Evolutionary conservation across 2,888 invertebrate species (phyloP).

Genomic region (Cacoxenus indagator): DNA sequence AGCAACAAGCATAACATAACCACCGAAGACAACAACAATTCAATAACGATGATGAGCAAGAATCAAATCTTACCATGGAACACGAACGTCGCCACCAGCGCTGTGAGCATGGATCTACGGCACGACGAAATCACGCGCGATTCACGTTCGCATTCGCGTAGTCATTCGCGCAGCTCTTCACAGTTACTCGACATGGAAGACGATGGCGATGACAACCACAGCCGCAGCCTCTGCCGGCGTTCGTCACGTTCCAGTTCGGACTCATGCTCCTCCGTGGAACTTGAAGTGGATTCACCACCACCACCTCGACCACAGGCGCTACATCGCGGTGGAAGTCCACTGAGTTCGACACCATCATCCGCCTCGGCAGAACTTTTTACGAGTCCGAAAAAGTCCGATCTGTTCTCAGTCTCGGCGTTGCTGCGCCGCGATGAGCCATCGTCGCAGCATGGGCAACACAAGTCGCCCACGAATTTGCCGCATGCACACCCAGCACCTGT

Average conservation of each 20-base stretch:
- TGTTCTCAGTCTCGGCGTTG: constrained; percentile 87
- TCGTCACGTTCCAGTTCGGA: constrained; percentile 56
- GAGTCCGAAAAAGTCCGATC: constrained; percentile 79
- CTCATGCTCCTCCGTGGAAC: constrained; percentile 76
- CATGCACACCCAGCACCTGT: constrained; percentile 54
- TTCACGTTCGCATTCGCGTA: constrained; percentile 67
- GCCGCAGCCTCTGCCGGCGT: constrained; percentile 43
- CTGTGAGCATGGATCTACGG: constrained; percentile 73
- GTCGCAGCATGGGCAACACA: background rate
- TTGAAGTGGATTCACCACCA: constrained; percentile 83
- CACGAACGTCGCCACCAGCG: constrained; percentile 28
- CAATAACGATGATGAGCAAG: constrained; percentile 67
- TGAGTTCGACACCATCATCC: constrained; percentile 43
- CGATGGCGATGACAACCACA: constrained; percentile 44
- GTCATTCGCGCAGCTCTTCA: constrained; percentile 57
- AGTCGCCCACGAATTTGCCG: background rate
- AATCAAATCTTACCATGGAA: constrained; percentile 62
- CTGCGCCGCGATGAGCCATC: constrained; percentile 81
- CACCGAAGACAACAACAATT: constrained; percentile 67
- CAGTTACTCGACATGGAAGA: constrained; percentile 28
- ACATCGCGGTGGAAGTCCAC: constrained; percentile 48
- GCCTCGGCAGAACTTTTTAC: constrained; percentile 66
- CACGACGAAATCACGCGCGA: constrained; percentile 58
- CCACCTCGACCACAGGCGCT: constrained; percentile 66
- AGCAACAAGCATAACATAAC: constrained; percentile 49